These are phyloP conservation scores for Actenoides lindsayi DNA, from an alignment of 2,113 vertebrate genomes.

Conservation along the genomic window DNA sequence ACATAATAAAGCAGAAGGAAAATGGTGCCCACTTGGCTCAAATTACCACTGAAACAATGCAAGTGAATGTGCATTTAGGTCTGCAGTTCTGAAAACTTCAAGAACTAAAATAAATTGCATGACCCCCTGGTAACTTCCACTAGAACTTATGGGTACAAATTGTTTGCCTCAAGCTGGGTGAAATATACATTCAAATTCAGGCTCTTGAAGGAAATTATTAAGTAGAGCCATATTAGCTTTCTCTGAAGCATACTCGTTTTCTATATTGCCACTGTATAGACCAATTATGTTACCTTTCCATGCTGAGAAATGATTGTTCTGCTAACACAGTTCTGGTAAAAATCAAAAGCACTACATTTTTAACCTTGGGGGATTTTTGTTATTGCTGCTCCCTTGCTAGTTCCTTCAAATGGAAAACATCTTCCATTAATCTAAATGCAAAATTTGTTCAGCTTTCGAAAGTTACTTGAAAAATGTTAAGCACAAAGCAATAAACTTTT, in stretches of 20 bases:
- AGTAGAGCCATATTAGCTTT: slow-evolving; percentile 84
- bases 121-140: slow-evolving; percentile 78
- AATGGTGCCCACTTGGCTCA: slow-evolving; percentile 67
- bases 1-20: slow-evolving; percentile 31
- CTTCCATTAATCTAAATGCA: slow-evolving; percentile 88
- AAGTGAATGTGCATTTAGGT: slow-evolving; percentile 65
- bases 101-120: slow-evolving; percentile 79
- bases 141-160: slow-evolving; percentile 80
- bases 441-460: slow-evolving; percentile 83
- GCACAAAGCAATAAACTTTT: slow-evolving; percentile 86
- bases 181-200: slow-evolving; percentile 84
- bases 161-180: slow-evolving; percentile 85
- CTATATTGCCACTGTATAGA: slow-evolving; percentile 81
- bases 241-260: slow-evolving; percentile 81
- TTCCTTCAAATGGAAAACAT: slow-evolving; percentile 83
- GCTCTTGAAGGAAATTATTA: slow-evolving; percentile 85
- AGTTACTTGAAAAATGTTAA: slow-evolving; percentile 87
- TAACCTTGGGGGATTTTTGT: slow-evolving; percentile 85
- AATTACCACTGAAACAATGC: slow-evolving; percentile 70
- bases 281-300: slow-evolving; percentile 85
- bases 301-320: slow-evolving; percentile 85
- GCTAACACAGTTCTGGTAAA: slow-evolving; percentile 81
- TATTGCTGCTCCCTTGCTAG: slow-evolving; percentile 79
- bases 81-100: slow-evolving; percentile 75
- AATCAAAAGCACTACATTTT: slow-evolving; percentile 83